Percentiles rank a stretch among this genome's conserved stretches.
phyloP scores from a whole-genome alignment of 2,797 vertebrate genomes.

The Lagodon rhomboides region DNA sequence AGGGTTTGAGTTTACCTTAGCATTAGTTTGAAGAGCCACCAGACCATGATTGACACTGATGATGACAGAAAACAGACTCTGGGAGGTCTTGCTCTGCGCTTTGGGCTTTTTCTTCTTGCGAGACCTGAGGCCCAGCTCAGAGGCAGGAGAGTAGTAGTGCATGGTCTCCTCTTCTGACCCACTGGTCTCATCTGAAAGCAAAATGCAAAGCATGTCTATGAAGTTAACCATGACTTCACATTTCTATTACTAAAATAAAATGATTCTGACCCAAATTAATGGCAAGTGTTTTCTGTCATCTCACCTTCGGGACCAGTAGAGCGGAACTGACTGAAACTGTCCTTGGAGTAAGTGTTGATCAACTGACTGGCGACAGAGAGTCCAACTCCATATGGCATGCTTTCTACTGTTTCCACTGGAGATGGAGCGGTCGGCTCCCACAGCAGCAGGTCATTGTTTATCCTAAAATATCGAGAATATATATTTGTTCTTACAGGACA shows the following conservation, averaged over 20 bases:
- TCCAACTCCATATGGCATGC: constrained; percentile 94
- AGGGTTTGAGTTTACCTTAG: constrained; percentile 86
- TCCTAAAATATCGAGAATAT: constrained; percentile 81
- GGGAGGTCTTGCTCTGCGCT: constrained; percentile 91
- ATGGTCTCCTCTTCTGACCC: constrained; percentile 96
- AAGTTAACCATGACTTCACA: constrained; percentile 3
- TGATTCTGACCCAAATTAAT: not conserved
- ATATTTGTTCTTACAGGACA: constrained; percentile 8
- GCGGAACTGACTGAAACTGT: constrained; percentile 94
- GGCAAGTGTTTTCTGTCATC: constrained; percentile 10
- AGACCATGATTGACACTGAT: constrained; percentile 93
- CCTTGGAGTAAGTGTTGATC: constrained; percentile 96
- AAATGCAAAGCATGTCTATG: constrained; percentile 16
- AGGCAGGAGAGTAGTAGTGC: constrained; percentile 89
- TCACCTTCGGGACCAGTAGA: constrained; percentile 93
- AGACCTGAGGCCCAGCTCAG: constrained; percentile 89
- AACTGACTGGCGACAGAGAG: constrained; percentile 98
- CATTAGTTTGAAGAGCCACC: constrained; percentile 90
- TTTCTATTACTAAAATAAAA: not conserved
- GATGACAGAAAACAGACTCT: constrained; percentile 94
- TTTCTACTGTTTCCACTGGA: constrained; percentile 97
- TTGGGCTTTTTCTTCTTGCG: constrained; percentile 94
- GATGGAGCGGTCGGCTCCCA: constrained; percentile 99
- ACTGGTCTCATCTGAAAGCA: constrained; percentile 92
- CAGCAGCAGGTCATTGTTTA: constrained; percentile 96